Conservation (phyloP, 2,888 invertebrate species). For the Caenorhabditis doughertyi region DNA sequence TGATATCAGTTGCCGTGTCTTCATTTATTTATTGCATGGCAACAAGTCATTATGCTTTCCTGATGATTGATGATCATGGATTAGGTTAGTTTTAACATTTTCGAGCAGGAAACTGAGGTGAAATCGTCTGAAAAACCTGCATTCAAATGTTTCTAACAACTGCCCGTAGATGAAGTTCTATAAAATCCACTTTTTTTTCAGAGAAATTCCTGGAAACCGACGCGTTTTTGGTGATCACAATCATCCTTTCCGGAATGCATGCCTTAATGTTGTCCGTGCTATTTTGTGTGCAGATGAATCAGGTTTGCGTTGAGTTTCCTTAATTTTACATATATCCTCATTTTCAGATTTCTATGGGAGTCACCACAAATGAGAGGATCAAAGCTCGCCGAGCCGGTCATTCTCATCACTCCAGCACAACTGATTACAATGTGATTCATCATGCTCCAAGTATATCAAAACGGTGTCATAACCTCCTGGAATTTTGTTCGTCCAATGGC, state of each 20-base stretch:
- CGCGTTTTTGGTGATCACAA: constrained; percentile 67
- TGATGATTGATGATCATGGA: constrained; percentile 59
- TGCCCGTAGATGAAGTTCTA: too few species aligned
- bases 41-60: constrained; percentile 48
- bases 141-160: too few species aligned
- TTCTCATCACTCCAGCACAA: constrained; percentile 17
- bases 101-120: too few species aligned
- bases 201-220: constrained; percentile 59
- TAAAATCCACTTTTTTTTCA: too few species aligned
- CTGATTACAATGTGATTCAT: constrained; percentile 54
- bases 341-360: constrained; percentile 64
- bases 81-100: constrained; percentile 49
- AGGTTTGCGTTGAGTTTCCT: constrained; percentile 47
- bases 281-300: constrained; percentile 66
- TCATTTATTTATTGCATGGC: constrained; percentile 64
- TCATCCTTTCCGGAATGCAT: constrained; percentile 67
- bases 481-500: constrained; percentile 68
- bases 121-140: too few species aligned
- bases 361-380: constrained; percentile 69
- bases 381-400: constrained; percentile 57
- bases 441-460: constrained; percentile 39
- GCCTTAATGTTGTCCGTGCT: constrained; percentile 67
- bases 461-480: constrained; percentile 62
- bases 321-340: not conserved
- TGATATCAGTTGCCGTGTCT: constrained; percentile 65